Conservation (phyloP, 2,113 vertebrate species). For the Rhinoptilus africanus region DNA sequence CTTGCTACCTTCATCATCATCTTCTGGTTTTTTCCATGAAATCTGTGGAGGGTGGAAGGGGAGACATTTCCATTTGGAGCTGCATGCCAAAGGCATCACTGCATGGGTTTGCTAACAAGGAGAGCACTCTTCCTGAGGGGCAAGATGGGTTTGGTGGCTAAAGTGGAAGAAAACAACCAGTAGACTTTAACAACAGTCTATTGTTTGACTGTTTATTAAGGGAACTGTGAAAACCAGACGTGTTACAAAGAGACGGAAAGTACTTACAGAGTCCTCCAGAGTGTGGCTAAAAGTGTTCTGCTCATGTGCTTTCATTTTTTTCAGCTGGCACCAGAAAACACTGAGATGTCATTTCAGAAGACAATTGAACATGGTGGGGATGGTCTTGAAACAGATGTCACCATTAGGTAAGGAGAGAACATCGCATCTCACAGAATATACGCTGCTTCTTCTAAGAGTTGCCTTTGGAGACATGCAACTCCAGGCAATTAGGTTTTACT, state of each 20-base stretch:
- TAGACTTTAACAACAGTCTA: neutral
- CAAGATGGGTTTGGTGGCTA: neutral
- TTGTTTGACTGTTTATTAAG: too few relatives aligned
- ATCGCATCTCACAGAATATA: rapidly evolving
- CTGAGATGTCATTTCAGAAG: conserved; percentile 90
- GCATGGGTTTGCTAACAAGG: neutral
- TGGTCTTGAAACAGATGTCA: conserved; percentile 87
- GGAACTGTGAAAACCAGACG: neutral
- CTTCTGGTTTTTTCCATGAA: neutral
- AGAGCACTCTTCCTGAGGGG: neutral
- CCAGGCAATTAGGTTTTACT: neutral
- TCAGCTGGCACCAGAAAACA: conserved; percentile 90
- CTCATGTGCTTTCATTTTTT: neutral
- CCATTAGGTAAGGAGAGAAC: conserved; percentile 80
- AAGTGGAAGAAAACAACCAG: neutral
- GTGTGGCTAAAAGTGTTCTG: neutral
- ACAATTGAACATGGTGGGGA: conserved; percentile 80
- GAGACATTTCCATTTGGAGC: neutral
- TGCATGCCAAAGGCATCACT: neutral
- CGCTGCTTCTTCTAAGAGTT: rapidly evolving
- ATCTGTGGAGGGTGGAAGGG: neutral
- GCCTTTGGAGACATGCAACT: neutral
- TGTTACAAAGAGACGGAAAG: neutral
- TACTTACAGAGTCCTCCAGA: neutral
- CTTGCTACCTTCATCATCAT: neutral